Evolutionary conservation across 2,888 invertebrate genomes (phyloP), one percentile per base, ranked within the genome.

Genomic region (Apamea crenata): DNA sequence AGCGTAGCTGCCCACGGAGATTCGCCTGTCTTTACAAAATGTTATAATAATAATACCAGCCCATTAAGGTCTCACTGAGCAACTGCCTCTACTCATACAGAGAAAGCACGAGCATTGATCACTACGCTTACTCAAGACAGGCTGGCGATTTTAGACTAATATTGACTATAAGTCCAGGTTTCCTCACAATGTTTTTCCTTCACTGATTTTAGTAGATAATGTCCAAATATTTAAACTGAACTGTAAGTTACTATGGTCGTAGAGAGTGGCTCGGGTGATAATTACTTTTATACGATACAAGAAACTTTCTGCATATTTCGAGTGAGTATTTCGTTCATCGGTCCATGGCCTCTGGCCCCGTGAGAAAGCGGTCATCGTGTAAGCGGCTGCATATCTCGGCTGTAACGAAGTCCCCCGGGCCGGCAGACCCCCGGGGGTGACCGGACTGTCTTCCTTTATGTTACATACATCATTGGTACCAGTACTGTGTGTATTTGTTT

Each of bases 331-430:
- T 78, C n/a, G 68, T 85, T 59, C 67, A 56, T 66, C 56, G 79
- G 72, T 67, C 66, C 40, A 63, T 75, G 56, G 74, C 32, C 53
- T 65, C 50, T 47, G 50, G 71, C 50, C 81, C 68, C 56, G 81
- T 65, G 77, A 74, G 78, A 71, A 65, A 69, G 65, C 44, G 79
- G 84, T 81, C 83, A 85, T 80, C 80, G 85, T 78, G 82, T 81
- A 84, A 90, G 81, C 82, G 84, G 66, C 80, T 90, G 90, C 90
- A 90, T 87, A 89, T 82, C 83, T 84, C 78, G 84, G 70, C 85
- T 78, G 88, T 91, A 92, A 92, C 90, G 87, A 92, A 85, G 88
- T 90, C 92, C 89, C 91, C 4, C 4, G 90, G 88, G 91, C 77
- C 71, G 80, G 56, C 61, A 67, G 70, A 59, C 68, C 29, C 74